Evolutionary conservation across 1,140 invertebrate species (phyloP).

Genomic region (Trachymyrmex cornetzi): DNA sequence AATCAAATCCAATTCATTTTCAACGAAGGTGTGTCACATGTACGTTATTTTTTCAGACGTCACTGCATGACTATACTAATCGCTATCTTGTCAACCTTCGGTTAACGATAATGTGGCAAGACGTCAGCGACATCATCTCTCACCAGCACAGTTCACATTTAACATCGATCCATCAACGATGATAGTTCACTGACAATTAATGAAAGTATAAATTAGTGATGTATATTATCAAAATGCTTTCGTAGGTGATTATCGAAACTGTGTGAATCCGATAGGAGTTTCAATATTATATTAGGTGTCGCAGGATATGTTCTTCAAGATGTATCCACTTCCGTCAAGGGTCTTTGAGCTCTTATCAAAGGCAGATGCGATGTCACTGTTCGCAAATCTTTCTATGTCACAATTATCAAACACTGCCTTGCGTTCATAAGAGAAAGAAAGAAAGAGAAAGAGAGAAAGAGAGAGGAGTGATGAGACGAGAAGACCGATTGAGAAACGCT

Average conservation of each 20-base stretch:
- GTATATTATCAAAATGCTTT: background rate
- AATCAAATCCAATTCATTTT: background rate
- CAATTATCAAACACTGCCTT: slow-evolving; percentile 13
- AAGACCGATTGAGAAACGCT: background rate
- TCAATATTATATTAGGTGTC: background rate
- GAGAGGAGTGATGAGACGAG: background rate
- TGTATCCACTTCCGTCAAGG: background rate
- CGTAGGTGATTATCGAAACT: too few relatives aligned
- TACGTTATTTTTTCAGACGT: slow-evolving; percentile 48
- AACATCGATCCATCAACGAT: slow-evolving; percentile 41
- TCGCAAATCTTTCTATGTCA: background rate
- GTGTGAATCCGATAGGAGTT: background rate
- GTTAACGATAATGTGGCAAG: slow-evolving; percentile 17
- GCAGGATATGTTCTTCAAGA: background rate
- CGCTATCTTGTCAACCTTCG: slow-evolving; percentile 12
- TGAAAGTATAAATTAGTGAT: slow-evolving; percentile 12
- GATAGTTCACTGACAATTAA: slow-evolving; percentile 14
- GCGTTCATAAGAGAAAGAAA: background rate
- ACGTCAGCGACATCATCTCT: slow-evolving; percentile 6
- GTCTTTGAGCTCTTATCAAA: background rate
- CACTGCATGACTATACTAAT: slow-evolving; percentile 49
- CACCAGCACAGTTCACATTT: background rate
- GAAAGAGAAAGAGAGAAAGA: background rate
- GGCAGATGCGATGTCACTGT: background rate
- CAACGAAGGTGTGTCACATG: slow-evolving; percentile 48